phyloP scores from a whole-genome alignment of 2,113 vertebrate genomes.

The Antechinus stuartii region DNA sequence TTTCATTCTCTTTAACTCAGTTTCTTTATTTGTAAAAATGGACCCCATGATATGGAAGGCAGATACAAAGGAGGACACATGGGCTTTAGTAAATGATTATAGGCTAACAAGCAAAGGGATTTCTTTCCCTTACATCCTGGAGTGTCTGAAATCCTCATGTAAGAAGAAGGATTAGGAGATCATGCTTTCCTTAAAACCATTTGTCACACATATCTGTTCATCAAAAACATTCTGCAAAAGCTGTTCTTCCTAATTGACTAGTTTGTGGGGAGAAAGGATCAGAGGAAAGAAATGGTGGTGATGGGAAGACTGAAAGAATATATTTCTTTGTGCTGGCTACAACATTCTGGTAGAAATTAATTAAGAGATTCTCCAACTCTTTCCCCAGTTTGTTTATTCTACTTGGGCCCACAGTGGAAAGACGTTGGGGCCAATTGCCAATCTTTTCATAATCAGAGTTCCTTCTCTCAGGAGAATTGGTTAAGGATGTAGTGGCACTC shows the following conservation, averaged over 20 bases:
- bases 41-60: background rate
- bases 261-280: background rate
- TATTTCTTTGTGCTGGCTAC: accelerated
- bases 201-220: background rate
- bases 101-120: background rate
- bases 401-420: background rate
- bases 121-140: accelerated
- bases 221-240: background rate
- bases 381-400: background rate
- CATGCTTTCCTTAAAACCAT: accelerated
- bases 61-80: background rate
- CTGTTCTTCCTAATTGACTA: background rate
- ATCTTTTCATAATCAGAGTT: background rate
- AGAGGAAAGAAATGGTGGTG: background rate
- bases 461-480: constrained; percentile 28
- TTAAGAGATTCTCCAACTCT: constrained; percentile 40
- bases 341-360: background rate
- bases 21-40: background rate
- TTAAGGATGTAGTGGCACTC: background rate
- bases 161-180: accelerated
- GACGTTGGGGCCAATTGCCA: background rate
- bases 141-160: background rate
- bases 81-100: background rate
- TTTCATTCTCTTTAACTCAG: background rate
- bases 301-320: background rate